Base-by-base conservation (phyloP, 2,888 invertebrate genomes). In the Argyra leucocephala region DNA sequence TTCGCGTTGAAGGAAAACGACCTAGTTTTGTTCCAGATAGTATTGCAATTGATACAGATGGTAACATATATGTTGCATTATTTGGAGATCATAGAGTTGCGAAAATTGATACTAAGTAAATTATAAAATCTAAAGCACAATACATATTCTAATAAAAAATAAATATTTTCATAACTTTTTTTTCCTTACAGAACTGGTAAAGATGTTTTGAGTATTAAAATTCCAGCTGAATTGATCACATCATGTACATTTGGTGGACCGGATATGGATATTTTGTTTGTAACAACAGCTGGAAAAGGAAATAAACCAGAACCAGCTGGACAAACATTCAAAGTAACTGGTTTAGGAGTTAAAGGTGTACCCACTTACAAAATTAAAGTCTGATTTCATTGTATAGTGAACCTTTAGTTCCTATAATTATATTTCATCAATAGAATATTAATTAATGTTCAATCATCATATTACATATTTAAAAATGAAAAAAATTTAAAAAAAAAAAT, bases 1-100 rank as follows among this genome's bases (percentile, higher is more conserved):
- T 86, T 72, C 77, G 78, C 71, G 80, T 77, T 0, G 69, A 82
- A 59, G 57, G 64, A 6, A 76, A 77, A 60, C 74, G 63, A 10
- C 71, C 71, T 9, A 70, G 74, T 67, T 70, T 84, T 21, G 81
- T 86, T 70, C 86, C 86, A 63, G 89, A 90, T 78, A 89, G 89
- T 22, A 89, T 92, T 88, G 88, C 89, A 67, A 88, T 90, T 64
- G 92, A 92, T 78, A 82, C 83, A 0, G 86, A 90, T 67, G 90
- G 88, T 5, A 88, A 88, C 75, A 80, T 91, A 6, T 91, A 91
- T 88, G 83, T 91, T 60, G 89, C 90, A 63, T 87, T 87, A 74
- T 91, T 87, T 74, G 84, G 84, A 69, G 89, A 86, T 1, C 82
- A 84, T 12, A 83, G 85, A 73, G 81, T 88, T 65, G 77, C 71